Conservation (phyloP, 2,113 vertebrate species). For the Paralichthys olivaceus region DNA sequence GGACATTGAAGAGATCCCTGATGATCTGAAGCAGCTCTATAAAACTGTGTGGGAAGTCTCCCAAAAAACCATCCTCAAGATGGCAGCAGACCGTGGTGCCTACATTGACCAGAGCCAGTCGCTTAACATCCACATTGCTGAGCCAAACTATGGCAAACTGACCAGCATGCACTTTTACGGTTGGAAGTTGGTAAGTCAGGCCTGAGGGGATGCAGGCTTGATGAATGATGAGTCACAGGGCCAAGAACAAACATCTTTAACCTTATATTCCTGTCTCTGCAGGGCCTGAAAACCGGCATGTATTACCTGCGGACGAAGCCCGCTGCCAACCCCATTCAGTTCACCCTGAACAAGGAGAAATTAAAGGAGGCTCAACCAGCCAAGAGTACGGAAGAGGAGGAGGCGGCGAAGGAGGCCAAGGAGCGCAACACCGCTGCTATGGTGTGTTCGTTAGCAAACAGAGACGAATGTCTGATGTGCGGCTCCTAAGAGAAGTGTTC, state of each 20-base stretch:
- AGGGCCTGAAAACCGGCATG: constrained; percentile 99
- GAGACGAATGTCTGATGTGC: constrained; percentile 95
- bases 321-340: constrained; percentile 96
- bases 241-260: background rate
- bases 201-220: background rate
- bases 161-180: constrained; percentile 99
- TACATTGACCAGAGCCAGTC: constrained; percentile 99
- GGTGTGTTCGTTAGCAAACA: constrained; percentile 95
- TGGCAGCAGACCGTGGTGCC: constrained; percentile 94
- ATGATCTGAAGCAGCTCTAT: constrained; percentile 93
- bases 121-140: constrained; percentile 96
- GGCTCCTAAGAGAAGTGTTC: constrained; percentile 84
- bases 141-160: constrained; percentile 97
- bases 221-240: background rate
- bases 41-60: constrained; percentile 99
- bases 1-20: constrained; percentile 87
- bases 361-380: constrained; percentile 83
- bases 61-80: constrained; percentile 93
- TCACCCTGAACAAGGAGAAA: constrained; percentile 97
- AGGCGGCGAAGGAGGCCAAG: constrained; percentile 77
- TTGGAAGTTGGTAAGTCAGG: constrained; percentile 90
- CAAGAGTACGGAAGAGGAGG: constrained; percentile 77
- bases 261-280: constrained; percentile 13
- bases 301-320: constrained; percentile 96
- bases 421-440: constrained; percentile 92